phyloP scores from a whole-genome alignment of 2,888 invertebrate species.

The Drosophila vallismaia region DNA sequence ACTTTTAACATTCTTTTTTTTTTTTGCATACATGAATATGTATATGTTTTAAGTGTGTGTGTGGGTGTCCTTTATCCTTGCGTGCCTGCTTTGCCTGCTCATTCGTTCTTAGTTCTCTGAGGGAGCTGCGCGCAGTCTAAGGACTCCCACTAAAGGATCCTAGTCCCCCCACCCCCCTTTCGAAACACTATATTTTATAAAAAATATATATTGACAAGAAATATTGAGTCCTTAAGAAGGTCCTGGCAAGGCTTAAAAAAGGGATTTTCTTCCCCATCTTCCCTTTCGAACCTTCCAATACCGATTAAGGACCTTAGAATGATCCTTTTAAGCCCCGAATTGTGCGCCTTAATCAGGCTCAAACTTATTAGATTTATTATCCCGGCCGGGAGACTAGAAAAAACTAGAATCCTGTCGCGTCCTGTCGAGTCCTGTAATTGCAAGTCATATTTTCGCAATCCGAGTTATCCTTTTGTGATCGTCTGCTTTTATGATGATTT shows the following conservation, averaged over 20 bases:
- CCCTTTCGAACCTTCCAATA: too few species aligned
- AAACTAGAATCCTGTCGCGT: neutral
- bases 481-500: slow-evolving; percentile 34
- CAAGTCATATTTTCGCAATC: slow-evolving; percentile 13
- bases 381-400: neutral
- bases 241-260: too few species aligned
- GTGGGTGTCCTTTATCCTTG: slow-evolving; percentile 8
- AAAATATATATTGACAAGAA: too few species aligned
- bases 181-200: too few species aligned
- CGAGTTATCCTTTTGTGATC: slow-evolving; percentile 1
- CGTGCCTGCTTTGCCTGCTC: slow-evolving; percentile 44
- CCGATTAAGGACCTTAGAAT: too few species aligned
- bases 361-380: neutral
- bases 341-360: too few species aligned
- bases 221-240: too few species aligned
- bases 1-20: slow-evolving; percentile 19
- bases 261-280: too few species aligned
- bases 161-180: too few species aligned
- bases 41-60: slow-evolving; percentile 39
- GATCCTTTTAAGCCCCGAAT: too few species aligned
- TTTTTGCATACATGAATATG: slow-evolving; percentile 34
- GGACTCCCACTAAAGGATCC: neutral
- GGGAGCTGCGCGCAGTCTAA: slow-evolving; percentile 24
- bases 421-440: slow-evolving; percentile 2
- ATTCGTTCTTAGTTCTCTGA: slow-evolving; percentile 22